These are phyloP conservation scores for Alectoris magna DNA, from an alignment of 2,797 vertebrate species.

Conservation along the genomic window DNA sequence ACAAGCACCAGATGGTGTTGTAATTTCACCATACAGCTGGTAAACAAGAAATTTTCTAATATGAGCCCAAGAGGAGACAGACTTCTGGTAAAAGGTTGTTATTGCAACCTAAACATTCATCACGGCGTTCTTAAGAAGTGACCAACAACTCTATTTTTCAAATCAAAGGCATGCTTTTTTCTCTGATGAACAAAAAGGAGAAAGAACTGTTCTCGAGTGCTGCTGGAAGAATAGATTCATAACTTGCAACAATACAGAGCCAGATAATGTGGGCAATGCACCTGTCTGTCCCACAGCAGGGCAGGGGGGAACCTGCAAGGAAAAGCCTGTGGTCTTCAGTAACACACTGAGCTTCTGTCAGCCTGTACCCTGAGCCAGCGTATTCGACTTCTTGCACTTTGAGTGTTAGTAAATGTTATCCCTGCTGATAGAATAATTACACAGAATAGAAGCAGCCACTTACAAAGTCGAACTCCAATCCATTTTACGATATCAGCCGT, in stretches of 20 bases:
- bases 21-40: slow-evolving; percentile 23
- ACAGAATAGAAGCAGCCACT: neutral
- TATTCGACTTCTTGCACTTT: neutral
- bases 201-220: neutral
- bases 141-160: neutral
- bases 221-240: neutral
- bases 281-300: neutral
- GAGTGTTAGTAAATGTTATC: neutral
- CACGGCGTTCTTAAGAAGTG: neutral
- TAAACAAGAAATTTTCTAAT: neutral
- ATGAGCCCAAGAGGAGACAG: slow-evolving; percentile 11
- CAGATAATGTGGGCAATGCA: neutral
- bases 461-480: neutral
- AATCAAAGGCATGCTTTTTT: slow-evolving; percentile 15
- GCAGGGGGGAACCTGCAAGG: neutral
- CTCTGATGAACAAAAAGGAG: neutral
- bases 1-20: slow-evolving; percentile 1
- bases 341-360: neutral
- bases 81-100: slow-evolving; percentile 3
- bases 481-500: slow-evolving; percentile 3
- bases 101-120: slow-evolving; percentile 8
- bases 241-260: neutral
- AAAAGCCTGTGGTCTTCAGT: neutral
- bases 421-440: neutral
- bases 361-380: fast-evolving